Conservation (phyloP, 2,113 vertebrate species). For the Sclerurus mexicanus region DNA sequence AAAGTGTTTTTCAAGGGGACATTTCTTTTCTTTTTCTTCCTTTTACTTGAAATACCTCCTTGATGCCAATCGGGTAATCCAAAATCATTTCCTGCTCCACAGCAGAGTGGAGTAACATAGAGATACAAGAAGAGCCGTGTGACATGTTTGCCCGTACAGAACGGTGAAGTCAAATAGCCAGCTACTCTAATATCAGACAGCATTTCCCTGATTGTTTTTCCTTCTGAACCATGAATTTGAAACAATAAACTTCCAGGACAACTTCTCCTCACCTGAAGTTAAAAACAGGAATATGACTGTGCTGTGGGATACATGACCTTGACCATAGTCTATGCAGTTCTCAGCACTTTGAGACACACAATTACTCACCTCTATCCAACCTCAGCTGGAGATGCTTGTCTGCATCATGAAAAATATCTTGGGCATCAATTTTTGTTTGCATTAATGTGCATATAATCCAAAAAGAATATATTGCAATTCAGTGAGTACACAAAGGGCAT, state of each 20-base stretch:
- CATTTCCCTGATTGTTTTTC: background rate
- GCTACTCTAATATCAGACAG: background rate
- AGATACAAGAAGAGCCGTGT: accelerated
- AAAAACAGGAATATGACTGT: background rate
- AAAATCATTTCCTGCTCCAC: background rate
- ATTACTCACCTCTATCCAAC: background rate
- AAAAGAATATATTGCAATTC: background rate
- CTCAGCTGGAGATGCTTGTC: background rate
- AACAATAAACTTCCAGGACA: background rate
- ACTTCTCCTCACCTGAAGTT: background rate
- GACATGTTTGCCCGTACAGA: background rate
- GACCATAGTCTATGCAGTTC: accelerated
- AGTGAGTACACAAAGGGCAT: background rate
- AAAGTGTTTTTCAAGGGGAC: background rate
- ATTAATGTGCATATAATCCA: background rate
- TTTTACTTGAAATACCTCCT: background rate
- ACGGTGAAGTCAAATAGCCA: background rate
- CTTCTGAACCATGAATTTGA: background rate
- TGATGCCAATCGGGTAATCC: background rate
- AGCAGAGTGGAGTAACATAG: background rate
- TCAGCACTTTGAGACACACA: background rate
- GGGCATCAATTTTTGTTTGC: background rate
- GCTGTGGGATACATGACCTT: background rate
- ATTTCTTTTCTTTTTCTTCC: background rate
- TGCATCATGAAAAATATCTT: background rate